Evolutionary conservation across 2,113 vertebrate genomes (phyloP).

Genomic region (Lagopus muta): DNA sequence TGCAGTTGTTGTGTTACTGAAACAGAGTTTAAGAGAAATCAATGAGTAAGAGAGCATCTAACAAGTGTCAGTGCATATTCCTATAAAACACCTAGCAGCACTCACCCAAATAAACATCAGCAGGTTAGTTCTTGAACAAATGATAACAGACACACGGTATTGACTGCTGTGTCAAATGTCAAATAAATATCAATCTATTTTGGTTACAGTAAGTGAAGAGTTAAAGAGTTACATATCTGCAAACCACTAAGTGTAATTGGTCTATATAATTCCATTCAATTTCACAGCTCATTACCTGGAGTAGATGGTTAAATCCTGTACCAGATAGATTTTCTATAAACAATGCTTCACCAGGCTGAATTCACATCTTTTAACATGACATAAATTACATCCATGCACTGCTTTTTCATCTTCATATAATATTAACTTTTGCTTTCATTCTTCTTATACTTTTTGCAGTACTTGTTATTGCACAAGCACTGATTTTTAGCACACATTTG

Average conservation of each 20-base stretch:
- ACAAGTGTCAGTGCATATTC: neutral
- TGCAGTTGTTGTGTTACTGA: neutral
- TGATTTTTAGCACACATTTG: neutral
- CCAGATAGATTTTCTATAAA: neutral
- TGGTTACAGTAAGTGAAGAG: neutral
- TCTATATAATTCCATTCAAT: neutral
- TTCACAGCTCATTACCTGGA: constrained; percentile 59
- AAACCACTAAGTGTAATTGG: neutral
- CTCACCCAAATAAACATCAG: neutral
- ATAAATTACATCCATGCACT: neutral
- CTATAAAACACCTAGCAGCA: neutral
- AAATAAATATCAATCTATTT: neutral
- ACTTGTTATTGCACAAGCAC: neutral
- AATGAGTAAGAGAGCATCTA: neutral
- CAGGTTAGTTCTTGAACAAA: neutral
- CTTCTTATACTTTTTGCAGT: neutral
- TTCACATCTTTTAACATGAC: constrained; percentile 15
- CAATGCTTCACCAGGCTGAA: neutral
- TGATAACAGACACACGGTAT: neutral
- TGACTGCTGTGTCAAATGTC: neutral
- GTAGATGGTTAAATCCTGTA: neutral
- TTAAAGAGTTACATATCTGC: neutral
- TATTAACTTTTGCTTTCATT: neutral
- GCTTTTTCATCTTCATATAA: neutral
- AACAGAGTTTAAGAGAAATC: neutral